Evolutionary conservation across 2,113 vertebrate genomes (phyloP).

Genomic region (Poeciliopsis turrubarensis): DNA sequence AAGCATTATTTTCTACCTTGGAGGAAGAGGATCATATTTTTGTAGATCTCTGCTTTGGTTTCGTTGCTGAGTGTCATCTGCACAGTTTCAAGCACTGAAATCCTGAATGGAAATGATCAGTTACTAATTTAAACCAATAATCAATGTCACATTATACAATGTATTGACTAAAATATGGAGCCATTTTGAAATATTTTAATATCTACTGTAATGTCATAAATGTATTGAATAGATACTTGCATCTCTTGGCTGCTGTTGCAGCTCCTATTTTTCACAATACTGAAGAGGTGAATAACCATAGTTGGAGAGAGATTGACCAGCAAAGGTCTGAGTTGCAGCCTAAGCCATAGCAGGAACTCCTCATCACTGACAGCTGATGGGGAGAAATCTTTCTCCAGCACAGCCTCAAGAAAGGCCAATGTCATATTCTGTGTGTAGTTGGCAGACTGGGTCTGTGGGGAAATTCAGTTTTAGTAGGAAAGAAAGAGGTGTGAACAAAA

Average conservation of each 20-base stretch:
- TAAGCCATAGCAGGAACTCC: conserved; percentile 66
- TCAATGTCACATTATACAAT: too few relatives aligned
- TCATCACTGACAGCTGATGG: conserved; percentile 49
- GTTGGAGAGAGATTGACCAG: conserved; percentile 45
- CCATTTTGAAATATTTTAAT: too few relatives aligned
- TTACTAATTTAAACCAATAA: too few relatives aligned
- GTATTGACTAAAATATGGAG: too few relatives aligned
- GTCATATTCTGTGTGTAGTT: conserved; percentile 61
- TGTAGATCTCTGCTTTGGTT: conserved; percentile 46
- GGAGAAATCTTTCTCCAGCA: conserved; percentile 56
- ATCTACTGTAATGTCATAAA: not conserved
- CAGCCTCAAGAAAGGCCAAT: conserved; percentile 57
- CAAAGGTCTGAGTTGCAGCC: conserved; percentile 56
- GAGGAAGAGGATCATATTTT: conserved; percentile 31
- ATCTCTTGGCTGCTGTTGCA: conserved; percentile 63
- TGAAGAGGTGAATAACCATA: conserved; percentile 57
- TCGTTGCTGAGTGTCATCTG: conserved; percentile 25
- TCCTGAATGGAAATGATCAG: too few relatives aligned
- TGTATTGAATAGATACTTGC: conserved; percentile 41
- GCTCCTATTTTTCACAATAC: conserved; percentile 30
- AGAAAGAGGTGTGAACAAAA: not conserved
- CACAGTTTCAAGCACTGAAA: conserved; percentile 38
- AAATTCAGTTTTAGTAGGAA: not conserved
- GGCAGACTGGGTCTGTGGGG: conserved; percentile 27
- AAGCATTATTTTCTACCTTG: conserved; percentile 34